A percentile compares a stretch with the other conserved stretches of the same genome.
These are phyloP conservation scores for Trichomycterus rosablanca DNA, from an alignment of 2,113 vertebrate species.

Conservation along the genomic window DNA sequence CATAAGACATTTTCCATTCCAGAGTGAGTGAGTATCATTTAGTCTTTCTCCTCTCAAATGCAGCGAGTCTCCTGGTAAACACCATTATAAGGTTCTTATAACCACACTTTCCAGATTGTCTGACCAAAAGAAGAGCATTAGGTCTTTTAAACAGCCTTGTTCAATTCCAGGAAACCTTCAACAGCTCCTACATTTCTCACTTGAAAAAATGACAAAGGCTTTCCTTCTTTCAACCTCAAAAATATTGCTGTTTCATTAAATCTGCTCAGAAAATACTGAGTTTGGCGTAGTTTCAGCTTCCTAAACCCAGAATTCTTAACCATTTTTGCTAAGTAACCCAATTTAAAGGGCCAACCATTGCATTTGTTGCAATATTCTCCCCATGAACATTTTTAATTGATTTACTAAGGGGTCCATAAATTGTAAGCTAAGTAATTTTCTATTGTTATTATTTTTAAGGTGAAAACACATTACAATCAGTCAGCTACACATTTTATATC, in stretches of 20 bases:
- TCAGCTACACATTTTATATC: too few species aligned
- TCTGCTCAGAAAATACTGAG: constrained; percentile 6
- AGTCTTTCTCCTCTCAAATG: constrained; percentile 13
- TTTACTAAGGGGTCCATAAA: too few species aligned
- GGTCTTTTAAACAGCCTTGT: constrained; percentile 37
- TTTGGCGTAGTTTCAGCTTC: background rate
- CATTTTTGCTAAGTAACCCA: too few species aligned
- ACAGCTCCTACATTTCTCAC: constrained; percentile 38
- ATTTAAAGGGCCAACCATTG: too few species aligned
- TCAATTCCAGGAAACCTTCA: constrained; percentile 37
- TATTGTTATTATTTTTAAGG: too few species aligned
- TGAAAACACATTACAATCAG: too few species aligned
- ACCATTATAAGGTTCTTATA: constrained; percentile 39
- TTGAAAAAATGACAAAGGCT: constrained; percentile 38
- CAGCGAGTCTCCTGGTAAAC: constrained; percentile 18
- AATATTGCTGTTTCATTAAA: constrained; percentile 21
- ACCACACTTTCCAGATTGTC: constrained; percentile 44
- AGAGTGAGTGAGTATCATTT: too few species aligned
- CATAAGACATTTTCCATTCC: constrained; percentile 33
- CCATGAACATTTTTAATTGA: too few species aligned
- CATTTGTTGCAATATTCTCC: too few species aligned
- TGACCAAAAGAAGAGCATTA: constrained; percentile 42
- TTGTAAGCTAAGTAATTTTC: too few species aligned
- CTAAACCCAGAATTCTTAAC: background rate
- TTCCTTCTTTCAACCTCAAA: constrained; percentile 31